Evolutionary conservation across 2,113 vertebrate species (phyloP).

Genomic region (Spea bombifrons): DNA sequence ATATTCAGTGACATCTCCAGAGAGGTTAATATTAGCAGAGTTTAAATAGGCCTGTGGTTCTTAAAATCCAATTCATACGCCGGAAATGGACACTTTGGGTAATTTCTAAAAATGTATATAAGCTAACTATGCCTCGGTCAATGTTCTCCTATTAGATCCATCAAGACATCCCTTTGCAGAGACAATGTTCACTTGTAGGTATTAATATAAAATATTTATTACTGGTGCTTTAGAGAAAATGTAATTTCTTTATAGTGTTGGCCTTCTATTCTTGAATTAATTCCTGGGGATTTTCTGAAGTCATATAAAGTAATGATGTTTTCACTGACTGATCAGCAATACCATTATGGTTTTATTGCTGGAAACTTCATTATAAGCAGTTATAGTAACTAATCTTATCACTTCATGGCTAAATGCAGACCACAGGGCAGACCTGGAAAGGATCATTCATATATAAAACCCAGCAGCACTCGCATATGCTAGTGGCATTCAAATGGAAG

Average conservation of each 20-base stretch:
- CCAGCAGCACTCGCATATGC: too few relatives aligned
- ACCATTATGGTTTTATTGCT: not conserved
- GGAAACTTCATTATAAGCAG: not conserved
- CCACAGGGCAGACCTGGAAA: too few relatives aligned
- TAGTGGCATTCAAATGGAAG: too few relatives aligned
- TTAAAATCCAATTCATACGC: not conserved
- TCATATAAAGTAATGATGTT: too few relatives aligned
- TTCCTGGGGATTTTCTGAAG: not conserved
- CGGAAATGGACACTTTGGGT: not conserved
- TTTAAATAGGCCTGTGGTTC: not conserved
- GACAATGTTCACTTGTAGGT: not conserved
- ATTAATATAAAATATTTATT: not conserved
- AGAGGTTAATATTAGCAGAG: not conserved
- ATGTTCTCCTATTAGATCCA: not conserved
- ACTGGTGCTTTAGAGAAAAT: not conserved
- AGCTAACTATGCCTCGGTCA: too few relatives aligned
- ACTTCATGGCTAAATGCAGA: too few relatives aligned
- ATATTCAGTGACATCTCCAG: slow-evolving; percentile 17
- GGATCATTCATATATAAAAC: too few relatives aligned
- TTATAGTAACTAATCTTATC: too few relatives aligned
- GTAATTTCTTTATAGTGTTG: not conserved
- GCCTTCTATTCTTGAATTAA: not conserved
- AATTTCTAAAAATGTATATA: too few relatives aligned
- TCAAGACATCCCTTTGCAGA: not conserved
- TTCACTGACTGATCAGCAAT: not conserved